Conservation (phyloP, 2,888 invertebrate genomes). For the Stramonita haemastoma region DNA sequence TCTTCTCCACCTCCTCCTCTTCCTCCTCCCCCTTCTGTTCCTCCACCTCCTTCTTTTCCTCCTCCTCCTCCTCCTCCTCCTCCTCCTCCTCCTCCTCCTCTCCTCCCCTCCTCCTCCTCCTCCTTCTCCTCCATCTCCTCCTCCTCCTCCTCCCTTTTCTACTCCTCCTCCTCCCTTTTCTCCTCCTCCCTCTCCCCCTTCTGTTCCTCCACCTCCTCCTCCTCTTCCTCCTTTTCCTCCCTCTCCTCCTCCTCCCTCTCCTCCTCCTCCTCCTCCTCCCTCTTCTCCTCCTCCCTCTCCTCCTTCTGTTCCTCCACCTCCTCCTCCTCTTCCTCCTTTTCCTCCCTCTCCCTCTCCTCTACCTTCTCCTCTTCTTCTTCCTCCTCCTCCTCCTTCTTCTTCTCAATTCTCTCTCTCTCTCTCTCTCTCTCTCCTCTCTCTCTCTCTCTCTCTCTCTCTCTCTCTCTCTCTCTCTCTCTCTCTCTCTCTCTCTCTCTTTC, state of each 20-base stretch:
- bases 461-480: not conserved
- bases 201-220: not conserved
- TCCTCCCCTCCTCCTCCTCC: not conserved
- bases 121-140: not conserved
- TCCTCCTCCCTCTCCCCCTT: not conserved
- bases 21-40: not conserved
- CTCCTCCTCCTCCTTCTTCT: too few species aligned
- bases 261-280: too few species aligned
- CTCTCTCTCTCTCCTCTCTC: not conserved
- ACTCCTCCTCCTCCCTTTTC: not conserved
- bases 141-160: too few species aligned
- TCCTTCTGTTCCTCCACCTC: not conserved
- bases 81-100: conserved; percentile 17
- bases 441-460: not conserved
- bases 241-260: too few species aligned
- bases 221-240: not conserved
- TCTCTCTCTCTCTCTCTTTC: not conserved
- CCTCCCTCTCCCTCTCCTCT: not conserved
- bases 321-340: not conserved
- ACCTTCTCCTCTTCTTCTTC: not conserved
- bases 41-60: not conserved
- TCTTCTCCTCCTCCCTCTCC: too few species aligned
- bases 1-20: too few species aligned
- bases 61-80: conserved; percentile 13
- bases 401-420: not conserved